Base-by-base conservation (phyloP, 2,888 invertebrate genomes). In the Oxystoma pomonae region DNA sequence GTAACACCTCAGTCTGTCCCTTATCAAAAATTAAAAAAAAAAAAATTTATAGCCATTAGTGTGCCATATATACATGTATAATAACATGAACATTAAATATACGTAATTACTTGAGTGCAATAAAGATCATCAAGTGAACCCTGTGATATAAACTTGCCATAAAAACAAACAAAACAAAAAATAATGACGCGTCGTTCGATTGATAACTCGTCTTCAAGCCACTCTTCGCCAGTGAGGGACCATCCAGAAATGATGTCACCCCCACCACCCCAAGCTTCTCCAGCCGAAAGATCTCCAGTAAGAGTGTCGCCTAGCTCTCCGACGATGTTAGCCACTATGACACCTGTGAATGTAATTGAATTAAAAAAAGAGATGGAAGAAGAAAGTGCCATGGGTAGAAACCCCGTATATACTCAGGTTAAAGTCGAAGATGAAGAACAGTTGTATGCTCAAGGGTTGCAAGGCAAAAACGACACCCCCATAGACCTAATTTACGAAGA, bases 401-500 rank as follows among this genome's bases (percentile, higher is more conserved):
- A 62, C 55, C 84, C 86, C 9, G 76, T 83, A 67, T 83, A 82
- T 67, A 77, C 82, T 70, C 87, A 87, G 76, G 85, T 85, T 65
- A 81, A 81, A 74, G 85, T 85, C 35, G 85, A 81, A 76, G 80
- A 80, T 67, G 81, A 81, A 62, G 81, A 80, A 62, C 81, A 81
- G 69, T 74, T 81, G 56, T 81, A 81, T 71, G 74, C 83, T 80
- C 73, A 83, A 74, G 79, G 77, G 22, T 86, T 78, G 72, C 67
- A 81, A 71, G 81, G 81, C 58, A 88, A 88, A 73, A 87, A 88
- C 78, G 88, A 89, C 75, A 89, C 83, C 59, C 90, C 91, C 71
- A 91, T 91, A 77, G 91, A 92, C 79, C 82, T 92, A 73, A 92
- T 92, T 74, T 92, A 91, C 80, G 91, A 91, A 76, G 91, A 91